Evolutionary conservation across 2,888 invertebrate genomes (phyloP).

Genomic region (Polydesmus complanatus): DNA sequence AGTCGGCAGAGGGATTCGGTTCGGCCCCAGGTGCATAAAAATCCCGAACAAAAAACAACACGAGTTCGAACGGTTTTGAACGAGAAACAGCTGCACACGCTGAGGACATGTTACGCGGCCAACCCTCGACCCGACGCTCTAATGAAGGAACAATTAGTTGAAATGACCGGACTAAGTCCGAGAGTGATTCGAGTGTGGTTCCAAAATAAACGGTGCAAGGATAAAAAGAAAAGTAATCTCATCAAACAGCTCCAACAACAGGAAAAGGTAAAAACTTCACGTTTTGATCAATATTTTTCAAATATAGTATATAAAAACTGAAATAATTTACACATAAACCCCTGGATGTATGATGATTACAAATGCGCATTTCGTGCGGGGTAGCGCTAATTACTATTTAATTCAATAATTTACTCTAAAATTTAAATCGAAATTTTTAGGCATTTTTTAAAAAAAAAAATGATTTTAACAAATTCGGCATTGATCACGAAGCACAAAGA

Average conservation of each 20-base stretch:
- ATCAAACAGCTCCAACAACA: conserved; percentile 97
- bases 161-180: conserved; percentile 95
- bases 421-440: too few species aligned
- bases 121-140: conserved; percentile 97
- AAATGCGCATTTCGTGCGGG: too few species aligned
- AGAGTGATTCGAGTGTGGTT: conserved; percentile 99
- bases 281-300: too few species aligned
- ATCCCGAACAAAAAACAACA: conserved; percentile 85
- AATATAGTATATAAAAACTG: too few species aligned
- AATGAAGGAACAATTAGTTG: conserved; percentile 98
- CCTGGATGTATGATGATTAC: too few species aligned
- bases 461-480: too few species aligned
- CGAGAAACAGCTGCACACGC: conserved; percentile 93
- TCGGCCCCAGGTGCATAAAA: conserved; percentile 24
- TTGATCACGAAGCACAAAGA: too few species aligned
- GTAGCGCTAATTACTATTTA: too few species aligned
- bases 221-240: conserved; percentile 91
- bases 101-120: conserved; percentile 92
- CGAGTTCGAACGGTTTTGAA: conserved; percentile 95
- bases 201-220: conserved; percentile 95
- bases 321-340: too few species aligned
- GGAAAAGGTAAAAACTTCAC: conserved; percentile 76
- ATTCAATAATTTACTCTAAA: too few species aligned
- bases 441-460: too few species aligned
- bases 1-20: conserved; percentile 22